Conservation (phyloP, 2,113 vertebrate species). For the Mesembrinibis cayennensis region DNA sequence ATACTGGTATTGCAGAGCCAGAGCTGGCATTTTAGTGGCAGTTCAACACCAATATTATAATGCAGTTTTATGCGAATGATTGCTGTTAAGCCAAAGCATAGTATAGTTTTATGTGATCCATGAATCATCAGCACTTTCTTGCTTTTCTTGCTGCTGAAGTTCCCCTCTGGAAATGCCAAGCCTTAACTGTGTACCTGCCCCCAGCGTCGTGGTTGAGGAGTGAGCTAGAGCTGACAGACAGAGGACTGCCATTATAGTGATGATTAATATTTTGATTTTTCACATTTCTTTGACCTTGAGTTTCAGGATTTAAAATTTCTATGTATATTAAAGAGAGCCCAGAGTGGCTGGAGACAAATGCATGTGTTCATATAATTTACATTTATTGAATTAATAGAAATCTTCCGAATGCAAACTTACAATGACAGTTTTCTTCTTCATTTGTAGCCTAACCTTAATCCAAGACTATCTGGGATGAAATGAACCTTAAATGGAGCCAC, state of each 20-base stretch:
- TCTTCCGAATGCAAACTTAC: neutral
- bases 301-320: neutral
- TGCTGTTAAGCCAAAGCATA: neutral
- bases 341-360: neutral
- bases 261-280: neutral
- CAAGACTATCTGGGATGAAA: neutral
- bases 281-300: neutral
- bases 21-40: neutral
- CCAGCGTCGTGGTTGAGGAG: neutral
- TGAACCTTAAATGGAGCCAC: neutral
- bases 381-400: neutral
- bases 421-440: neutral
- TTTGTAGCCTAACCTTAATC: neutral
- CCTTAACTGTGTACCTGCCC: rapidly evolving
- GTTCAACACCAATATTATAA: neutral
- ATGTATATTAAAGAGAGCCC: neutral
- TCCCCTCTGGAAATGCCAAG: neutral
- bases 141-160: neutral
- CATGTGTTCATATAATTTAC: neutral
- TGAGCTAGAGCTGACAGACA: neutral
- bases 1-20: neutral
- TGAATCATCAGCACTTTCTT: neutral
- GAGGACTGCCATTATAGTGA: neutral
- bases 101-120: neutral
- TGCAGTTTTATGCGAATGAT: neutral